phyloP scores from a whole-genome alignment of 2,888 invertebrate genomes.

The Penaeus monodon region DNA sequence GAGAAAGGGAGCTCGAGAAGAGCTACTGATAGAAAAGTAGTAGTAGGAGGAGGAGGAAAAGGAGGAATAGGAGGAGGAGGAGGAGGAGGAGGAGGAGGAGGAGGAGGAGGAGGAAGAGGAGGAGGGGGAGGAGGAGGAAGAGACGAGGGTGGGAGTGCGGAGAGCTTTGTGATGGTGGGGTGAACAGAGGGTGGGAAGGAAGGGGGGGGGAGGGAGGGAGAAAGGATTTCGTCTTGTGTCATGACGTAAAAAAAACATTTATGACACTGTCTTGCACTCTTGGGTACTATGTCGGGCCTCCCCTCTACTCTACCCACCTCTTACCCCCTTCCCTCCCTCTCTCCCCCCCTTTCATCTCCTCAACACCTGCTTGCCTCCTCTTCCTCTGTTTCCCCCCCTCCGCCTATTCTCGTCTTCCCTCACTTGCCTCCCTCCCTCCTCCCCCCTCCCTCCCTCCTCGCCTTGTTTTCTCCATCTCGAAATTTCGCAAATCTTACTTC shows the following conservation, averaged over 20 bases:
- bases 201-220: background rate
- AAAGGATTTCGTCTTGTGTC: background rate
- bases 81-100: slow-evolving; percentile 7
- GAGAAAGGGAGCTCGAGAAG: background rate
- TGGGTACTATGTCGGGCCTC: no score
- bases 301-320: no score
- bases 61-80: slow-evolving; percentile 2
- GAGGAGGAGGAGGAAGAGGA: background rate
- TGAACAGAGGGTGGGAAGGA: background rate
- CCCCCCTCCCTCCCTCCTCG: no score
- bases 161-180: background rate
- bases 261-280: background rate
- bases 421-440: no score
- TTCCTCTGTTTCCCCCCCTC: no score
- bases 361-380: no score
- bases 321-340: no score
- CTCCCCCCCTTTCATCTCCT: no score
- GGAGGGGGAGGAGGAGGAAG: background rate
- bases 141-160: background rate
- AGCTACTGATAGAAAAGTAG: background rate
- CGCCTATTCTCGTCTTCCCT: no score
- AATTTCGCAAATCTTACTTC: no score
- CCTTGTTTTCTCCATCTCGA: no score
- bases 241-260: background rate
- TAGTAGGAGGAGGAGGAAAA: background rate